phyloP scores from a whole-genome alignment of 2,888 invertebrate genomes.

The Clitarchus hookeri region DNA sequence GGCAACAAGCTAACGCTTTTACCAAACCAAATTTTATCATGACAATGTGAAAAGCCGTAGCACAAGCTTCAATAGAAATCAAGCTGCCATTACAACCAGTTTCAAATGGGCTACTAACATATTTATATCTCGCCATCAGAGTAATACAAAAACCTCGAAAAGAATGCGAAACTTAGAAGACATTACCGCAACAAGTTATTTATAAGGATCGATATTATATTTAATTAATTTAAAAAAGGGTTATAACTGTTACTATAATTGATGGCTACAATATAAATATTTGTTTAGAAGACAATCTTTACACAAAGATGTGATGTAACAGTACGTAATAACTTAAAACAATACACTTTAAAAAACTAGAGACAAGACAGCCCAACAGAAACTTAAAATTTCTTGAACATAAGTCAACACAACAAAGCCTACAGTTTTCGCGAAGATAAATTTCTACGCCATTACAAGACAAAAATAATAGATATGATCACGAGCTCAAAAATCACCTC shows the following conservation, averaged over 20 bases:
- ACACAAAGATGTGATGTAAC: not conserved
- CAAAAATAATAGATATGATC: not conserved
- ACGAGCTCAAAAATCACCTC: not conserved
- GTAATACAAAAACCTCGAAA: not conserved
- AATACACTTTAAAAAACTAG: not conserved
- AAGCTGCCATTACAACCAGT: not conserved
- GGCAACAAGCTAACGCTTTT: too few relatives aligned
- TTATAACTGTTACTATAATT: not conserved
- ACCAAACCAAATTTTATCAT: too few relatives aligned
- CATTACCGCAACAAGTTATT: not conserved
- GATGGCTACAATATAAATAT: not conserved
- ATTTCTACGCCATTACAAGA: not conserved
- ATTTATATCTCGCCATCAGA: not conserved
- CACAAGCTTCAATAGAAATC: not conserved
- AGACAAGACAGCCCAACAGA: not conserved
- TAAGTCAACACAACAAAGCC: not conserved
- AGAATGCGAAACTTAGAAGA: not conserved
- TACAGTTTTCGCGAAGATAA: not conserved
- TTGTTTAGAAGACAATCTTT: not conserved
- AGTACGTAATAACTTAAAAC: not conserved
- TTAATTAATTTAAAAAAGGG: not conserved
- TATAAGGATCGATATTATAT: not conserved
- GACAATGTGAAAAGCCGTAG: too few relatives aligned
- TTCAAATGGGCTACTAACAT: not conserved
- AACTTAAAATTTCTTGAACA: constrained; percentile 2